Evolutionary conservation across 2,113 vertebrate genomes (phyloP).

Genomic region (Bombycilla garrulus): DNA sequence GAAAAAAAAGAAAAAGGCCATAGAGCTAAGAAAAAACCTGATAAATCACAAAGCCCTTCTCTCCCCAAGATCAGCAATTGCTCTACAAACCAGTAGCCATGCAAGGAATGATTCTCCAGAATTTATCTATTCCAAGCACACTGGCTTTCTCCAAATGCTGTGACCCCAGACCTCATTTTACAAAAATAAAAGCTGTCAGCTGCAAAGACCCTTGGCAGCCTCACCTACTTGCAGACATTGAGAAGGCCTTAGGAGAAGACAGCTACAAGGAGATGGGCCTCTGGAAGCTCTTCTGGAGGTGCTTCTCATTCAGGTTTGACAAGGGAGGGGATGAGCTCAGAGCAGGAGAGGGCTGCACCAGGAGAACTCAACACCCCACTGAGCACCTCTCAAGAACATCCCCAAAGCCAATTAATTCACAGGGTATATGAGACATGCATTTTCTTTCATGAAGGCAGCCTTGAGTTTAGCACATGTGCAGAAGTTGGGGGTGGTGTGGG

Average conservation of each 20-base stretch:
- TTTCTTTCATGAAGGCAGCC: neutral
- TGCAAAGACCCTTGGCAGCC: neutral
- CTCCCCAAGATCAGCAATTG: neutral
- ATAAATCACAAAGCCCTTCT: neutral
- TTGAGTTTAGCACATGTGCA: neutral
- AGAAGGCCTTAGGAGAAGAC: slow-evolving; percentile 57
- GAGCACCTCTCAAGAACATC: neutral
- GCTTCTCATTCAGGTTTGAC: slow-evolving; percentile 58
- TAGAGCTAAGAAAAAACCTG: neutral
- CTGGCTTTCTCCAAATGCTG: neutral
- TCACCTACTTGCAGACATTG: slow-evolving; percentile 62
- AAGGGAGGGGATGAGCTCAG: neutral
- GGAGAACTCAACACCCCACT: neutral
- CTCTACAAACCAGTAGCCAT: neutral
- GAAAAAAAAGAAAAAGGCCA: neutral
- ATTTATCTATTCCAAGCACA: neutral
- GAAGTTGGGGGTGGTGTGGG: neutral
- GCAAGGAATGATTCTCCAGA: neutral
- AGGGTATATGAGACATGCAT: neutral
- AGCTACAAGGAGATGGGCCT: slow-evolving; percentile 62
- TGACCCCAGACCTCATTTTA: neutral
- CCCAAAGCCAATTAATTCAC: neutral
- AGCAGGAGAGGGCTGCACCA: neutral
- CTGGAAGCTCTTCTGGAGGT: slow-evolving; percentile 58
- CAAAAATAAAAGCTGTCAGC: neutral